Conservation (phyloP, 2,113 vertebrate genomes). For the Tragelaphus buxtoni region DNA sequence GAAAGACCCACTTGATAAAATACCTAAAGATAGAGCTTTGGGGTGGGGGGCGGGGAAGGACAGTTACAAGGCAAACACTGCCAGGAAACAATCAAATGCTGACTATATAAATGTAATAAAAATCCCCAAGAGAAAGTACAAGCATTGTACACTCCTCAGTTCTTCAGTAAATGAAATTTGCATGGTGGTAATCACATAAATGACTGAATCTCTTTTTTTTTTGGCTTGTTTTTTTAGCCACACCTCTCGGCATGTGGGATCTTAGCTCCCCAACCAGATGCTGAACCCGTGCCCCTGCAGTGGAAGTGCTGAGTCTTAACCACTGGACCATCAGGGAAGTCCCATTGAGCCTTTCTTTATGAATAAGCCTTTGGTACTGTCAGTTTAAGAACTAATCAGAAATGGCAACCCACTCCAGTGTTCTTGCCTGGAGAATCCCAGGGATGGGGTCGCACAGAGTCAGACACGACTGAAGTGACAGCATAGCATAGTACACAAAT, state of each 20-base stretch:
- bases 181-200: too few relatives aligned
- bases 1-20: not conserved
- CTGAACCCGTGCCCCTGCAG: accelerated
- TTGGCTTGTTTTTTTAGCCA: not conserved
- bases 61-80: not conserved
- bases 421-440: too few relatives aligned
- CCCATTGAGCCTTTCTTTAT: not conserved
- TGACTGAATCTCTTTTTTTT: not conserved
- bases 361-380: not conserved
- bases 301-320: not conserved
- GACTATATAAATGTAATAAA: not conserved
- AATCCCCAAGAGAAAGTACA: not conserved
- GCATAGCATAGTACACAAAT: not conserved
- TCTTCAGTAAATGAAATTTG: not conserved
- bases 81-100: not conserved
- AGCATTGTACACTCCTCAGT: not conserved
- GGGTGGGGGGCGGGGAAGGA: not conserved
- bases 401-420: too few relatives aligned
- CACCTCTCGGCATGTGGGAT: not conserved
- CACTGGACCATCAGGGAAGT: not conserved
- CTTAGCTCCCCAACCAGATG: not conserved
- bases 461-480: too few relatives aligned
- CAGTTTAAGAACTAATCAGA: too few relatives aligned
- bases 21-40: not conserved
- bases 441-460: too few relatives aligned